Evolutionary conservation across 1,140 invertebrate genomes (phyloP).

Genomic region (Aphidius gifuensis): DNA sequence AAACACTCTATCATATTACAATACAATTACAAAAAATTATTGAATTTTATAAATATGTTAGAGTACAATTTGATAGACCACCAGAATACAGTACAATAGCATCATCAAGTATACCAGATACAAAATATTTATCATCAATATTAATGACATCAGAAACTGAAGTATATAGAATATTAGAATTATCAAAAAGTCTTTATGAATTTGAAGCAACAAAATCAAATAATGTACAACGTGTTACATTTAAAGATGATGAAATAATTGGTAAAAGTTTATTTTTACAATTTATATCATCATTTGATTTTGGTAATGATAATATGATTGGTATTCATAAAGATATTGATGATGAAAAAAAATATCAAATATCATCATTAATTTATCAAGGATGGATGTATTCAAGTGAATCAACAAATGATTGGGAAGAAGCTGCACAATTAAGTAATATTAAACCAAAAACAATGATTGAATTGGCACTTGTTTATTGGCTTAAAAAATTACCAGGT

Average conservation of each 20-base stretch:
- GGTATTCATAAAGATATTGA: conserved; percentile 38
- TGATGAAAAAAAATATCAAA: conserved; percentile 41
- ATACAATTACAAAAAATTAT: conserved; percentile 44
- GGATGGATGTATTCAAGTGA: conserved; percentile 59
- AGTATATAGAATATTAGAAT: conserved; percentile 39
- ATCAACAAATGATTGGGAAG: conserved; percentile 51
- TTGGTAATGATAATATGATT: conserved; percentile 46
- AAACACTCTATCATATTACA: conserved; percentile 39
- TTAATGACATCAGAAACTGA: conserved; percentile 45
- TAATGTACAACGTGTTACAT: conserved; percentile 39
- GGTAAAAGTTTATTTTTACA: conserved; percentile 44
- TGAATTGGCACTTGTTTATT: conserved; percentile 64
- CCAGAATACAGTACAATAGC: conserved; percentile 45
- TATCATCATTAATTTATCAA: conserved; percentile 62
- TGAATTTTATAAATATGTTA: conserved; percentile 51
- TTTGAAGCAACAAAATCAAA: conserved; percentile 28
- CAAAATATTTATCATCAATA: conserved; percentile 33
- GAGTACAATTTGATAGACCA: conserved; percentile 40
- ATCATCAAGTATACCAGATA: conserved; percentile 28
- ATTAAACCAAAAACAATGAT: conserved; percentile 62
- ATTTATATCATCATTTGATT: conserved; percentile 60
- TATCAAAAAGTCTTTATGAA: conserved; percentile 37
- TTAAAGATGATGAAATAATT: conserved; percentile 47
- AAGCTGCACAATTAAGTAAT: conserved; percentile 55
- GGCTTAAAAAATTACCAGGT: conserved; percentile 58